phyloP scores from a whole-genome alignment of 1,140 invertebrate species.

The Sinonovacula constricta region DNA sequence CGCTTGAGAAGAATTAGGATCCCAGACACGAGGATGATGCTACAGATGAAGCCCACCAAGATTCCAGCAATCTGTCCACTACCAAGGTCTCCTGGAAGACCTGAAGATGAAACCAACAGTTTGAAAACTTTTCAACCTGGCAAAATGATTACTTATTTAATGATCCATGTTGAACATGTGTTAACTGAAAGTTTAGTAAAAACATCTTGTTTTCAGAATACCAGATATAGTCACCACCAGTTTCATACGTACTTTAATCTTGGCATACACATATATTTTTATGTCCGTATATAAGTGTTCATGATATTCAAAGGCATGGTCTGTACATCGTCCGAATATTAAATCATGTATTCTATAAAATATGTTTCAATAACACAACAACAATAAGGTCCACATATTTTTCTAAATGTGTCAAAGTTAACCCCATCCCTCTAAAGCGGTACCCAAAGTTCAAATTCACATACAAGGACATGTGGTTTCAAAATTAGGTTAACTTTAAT shows the following conservation, averaged over 20 bases:
- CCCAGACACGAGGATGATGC: not conserved
- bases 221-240: not conserved
- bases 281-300: no score
- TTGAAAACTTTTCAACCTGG: not conserved
- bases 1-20: conserved; percentile 10
- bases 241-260: not conserved
- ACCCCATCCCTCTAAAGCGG: no score
- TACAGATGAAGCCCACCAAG: conserved; percentile 5
- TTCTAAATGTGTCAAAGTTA: no score
- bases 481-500: no score
- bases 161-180: not conserved
- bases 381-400: no score
- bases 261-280: not conserved
- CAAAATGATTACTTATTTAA: not conserved
- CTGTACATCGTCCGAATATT: no score
- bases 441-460: no score
- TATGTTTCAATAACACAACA: no score
- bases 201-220: not conserved
- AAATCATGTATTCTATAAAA: no score
- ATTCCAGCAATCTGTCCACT: conserved; percentile 27
- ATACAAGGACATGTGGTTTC: no score
- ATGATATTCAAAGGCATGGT: no score
- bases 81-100: conserved; percentile 7
- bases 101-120: not conserved
- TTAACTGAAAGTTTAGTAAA: not conserved